Base-by-base conservation (phyloP, 2,113 vertebrate species). In the Egretta garzetta region DNA sequence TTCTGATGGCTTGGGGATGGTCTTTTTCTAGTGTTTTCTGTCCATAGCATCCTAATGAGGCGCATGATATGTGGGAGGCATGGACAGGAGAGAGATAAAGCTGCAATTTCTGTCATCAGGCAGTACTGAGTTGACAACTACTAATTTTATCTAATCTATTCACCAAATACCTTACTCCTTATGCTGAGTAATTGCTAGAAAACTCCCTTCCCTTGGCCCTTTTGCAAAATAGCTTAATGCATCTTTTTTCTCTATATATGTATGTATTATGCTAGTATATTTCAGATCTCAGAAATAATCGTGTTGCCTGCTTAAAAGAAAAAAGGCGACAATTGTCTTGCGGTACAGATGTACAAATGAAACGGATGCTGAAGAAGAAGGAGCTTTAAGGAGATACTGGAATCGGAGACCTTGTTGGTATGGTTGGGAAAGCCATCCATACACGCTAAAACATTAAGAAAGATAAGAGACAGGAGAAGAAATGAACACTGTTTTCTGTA, bases 81-180 rank as follows among this genome's bases (percentile, higher is more conserved):
- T 58, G 87, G 90, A 88, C 50, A 86, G 87, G 58, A 74, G 81
- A 72, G 71, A 96, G 96, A 97, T 86, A 95, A 90, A 96, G 43
- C 75, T 92, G 73, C 86, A 91, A 2, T 92, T 97, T 92, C 85
- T 97, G 87, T 95, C 95, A 96, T 88, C 90, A 72, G 76, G 68
- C 68, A 72, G 60, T 84, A 75, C 73, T 91, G 63, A 49, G 60
- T 89, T 92, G 92, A 96, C 91, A 95, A 41, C 80, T 88, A 79
- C 86, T 86, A 79, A 91, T 96, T 97, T 96, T 94, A 84, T 96
- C 93, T 97, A 72, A 97, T 95, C 94, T 97, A 0, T 81, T 90
- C 83, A 74, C 72, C 45, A 30, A 94, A 85, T 84, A 89, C 64
- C 70, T 92, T 93, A 84, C 45, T 93, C 80, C 66, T 81, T 87